Base-by-base conservation (phyloP, 2,797 vertebrate species). In the Anabas testudineus region DNA sequence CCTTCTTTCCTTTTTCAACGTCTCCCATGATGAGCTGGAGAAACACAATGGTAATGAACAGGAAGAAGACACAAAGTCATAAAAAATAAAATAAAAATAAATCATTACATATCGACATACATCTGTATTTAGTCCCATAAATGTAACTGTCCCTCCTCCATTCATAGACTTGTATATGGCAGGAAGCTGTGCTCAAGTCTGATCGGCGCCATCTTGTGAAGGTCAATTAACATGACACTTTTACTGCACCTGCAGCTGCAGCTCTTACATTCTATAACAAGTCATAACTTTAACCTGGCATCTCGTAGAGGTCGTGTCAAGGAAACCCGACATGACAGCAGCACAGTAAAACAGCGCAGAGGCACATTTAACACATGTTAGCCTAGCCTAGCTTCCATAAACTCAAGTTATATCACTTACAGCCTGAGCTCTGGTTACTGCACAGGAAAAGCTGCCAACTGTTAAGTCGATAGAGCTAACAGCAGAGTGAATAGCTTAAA, bases 1-100 rank as follows among this genome's bases (percentile, higher is more conserved):
- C 84, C 86, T 94, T 94, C 88, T 94, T 96, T 83, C 94, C 93
- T 67, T 95, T 94, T 22, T 88, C 92, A 59, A 82, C 34, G 86
- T 95, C 92, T 82, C 90, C 93, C 94, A 94, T 96, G 45, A 86
- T 93, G 26, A 24, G 26, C 89, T 90, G 54, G 3, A 36, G 43
- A 37, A 37, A 58, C 14, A 62, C 52, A 39, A 30, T 0, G 19
- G 2, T 18, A n/a, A 10, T 3, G 10, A 21, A 56, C 22, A 42
- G 42, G 30, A 2, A 10, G 1, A 3, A 21, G 41, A 14, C 15
- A 19, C 4, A 15, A 0, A 3, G 16, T 37, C 14, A 24, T n/a
- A n/a, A n/a, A n/a, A n/a, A n/a, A n/a, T n/a, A n/a, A n/a, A n/a
- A n/a, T n/a, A n/a, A n/a, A n/a, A n/a, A n/a, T n/a, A n/a, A n/a